A percentile compares a stretch with the other conserved stretches of the same genome.
These are phyloP conservation scores for Limnothrissa miodon DNA, from an alignment of 2,113 vertebrate genomes.

Conservation along the genomic window DNA sequence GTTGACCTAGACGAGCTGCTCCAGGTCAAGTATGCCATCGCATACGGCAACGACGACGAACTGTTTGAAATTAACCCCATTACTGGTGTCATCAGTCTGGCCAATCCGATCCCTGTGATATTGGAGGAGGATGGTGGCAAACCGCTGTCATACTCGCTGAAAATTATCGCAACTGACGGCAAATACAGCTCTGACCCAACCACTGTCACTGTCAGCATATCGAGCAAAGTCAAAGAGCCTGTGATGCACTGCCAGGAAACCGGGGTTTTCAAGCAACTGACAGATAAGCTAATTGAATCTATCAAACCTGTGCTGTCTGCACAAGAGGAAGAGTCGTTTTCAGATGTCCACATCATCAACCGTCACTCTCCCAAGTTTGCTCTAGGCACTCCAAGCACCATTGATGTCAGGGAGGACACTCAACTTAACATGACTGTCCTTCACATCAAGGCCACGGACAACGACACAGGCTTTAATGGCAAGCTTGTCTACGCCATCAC, in stretches of 20 bases:
- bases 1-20: slow-evolving; percentile 91
- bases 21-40: slow-evolving; percentile 81
- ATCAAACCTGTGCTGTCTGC: slow-evolving; percentile 73
- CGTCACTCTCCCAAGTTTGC: slow-evolving; percentile 83
- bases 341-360: slow-evolving; percentile 83
- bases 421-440: slow-evolving; percentile 76
- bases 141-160: slow-evolving; percentile 71
- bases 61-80: slow-evolving; percentile 80
- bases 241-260: slow-evolving; percentile 84
- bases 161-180: slow-evolving; percentile 85
- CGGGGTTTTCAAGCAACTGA: slow-evolving; percentile 79
- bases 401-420: slow-evolving; percentile 80
- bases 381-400: slow-evolving; percentile 76
- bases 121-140: slow-evolving; percentile 37
- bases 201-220: slow-evolving; percentile 80
- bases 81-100: slow-evolving; percentile 80
- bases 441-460: slow-evolving; percentile 79
- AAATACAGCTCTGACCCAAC: slow-evolving; percentile 78
- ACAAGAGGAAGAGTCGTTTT: slow-evolving; percentile 79
- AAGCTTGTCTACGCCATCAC: slow-evolving; percentile 85
- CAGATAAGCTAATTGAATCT: slow-evolving; percentile 84
- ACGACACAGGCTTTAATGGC: slow-evolving; percentile 84
- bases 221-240: slow-evolving; percentile 62
- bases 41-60: slow-evolving; percentile 83
- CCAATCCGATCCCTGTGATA: slow-evolving; percentile 66